These are phyloP conservation scores for Mohoua ochrocephala DNA, from an alignment of 2,113 vertebrate species.

Conservation along the genomic window DNA sequence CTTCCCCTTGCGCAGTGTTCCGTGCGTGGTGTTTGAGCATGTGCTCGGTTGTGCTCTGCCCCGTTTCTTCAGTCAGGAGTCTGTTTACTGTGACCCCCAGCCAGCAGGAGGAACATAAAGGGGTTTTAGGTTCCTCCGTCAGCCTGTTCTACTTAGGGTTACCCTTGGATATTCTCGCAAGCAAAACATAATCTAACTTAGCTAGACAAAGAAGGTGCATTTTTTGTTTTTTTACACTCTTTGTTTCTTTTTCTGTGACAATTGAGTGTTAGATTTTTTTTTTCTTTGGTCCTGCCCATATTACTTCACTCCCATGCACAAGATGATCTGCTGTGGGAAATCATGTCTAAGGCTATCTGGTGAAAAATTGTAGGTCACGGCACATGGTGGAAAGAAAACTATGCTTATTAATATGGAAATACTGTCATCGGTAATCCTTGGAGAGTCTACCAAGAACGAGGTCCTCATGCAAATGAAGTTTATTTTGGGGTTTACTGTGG, in stretches of 20 bases:
- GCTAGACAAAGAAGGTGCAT: not conserved
- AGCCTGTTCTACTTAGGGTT: not conserved
- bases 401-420: not conserved
- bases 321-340: not conserved
- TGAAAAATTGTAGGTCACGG: not conserved
- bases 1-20: not conserved
- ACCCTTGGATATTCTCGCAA: not conserved
- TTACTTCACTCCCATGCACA: not conserved
- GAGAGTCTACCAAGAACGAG: not conserved
- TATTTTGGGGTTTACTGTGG: slow-evolving; percentile 53
- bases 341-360: not conserved
- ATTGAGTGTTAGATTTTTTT: not conserved
- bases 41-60: not conserved
- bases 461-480: slow-evolving; percentile 45
- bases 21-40: not conserved
- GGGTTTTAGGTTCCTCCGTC: not conserved
- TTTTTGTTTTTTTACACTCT: not conserved
- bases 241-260: not conserved
- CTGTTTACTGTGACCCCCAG: not conserved
- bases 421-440: not conserved
- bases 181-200: not conserved
- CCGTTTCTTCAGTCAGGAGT: not conserved
- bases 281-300: not conserved
- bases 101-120: not conserved
- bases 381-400: not conserved